Base-by-base conservation (phyloP, 2,113 vertebrate species). In the Canis aureus region DNA sequence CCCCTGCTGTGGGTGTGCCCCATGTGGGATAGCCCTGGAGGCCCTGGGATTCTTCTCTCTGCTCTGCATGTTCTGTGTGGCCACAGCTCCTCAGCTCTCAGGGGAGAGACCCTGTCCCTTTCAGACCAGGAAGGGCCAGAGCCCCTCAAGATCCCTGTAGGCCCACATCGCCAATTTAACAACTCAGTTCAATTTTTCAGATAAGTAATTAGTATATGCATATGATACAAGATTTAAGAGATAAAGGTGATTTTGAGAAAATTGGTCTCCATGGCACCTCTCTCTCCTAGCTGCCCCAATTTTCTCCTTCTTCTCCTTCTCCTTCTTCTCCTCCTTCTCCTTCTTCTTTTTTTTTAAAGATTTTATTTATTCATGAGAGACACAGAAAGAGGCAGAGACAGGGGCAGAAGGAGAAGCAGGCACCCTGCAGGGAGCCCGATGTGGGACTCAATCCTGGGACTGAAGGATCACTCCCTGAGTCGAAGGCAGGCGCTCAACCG, bases 281-380 rank as follows among this genome's bases (percentile, higher is more conserved):
- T 80, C 13, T 66, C 57, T n/a, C 49, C 79, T 49, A 66, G 64
- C 16, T 57, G 87, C 10, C 32, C 80, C 38, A n/a, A 11, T 85
- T 88, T 87, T 76, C 79, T 78, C 53, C 76, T 57, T 43, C 43
- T 6, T 43, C 38, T 43, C 5, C 5, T 43, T 43, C 43, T 43
- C 6, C 43, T 43, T 0, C 43, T 43, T 1, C 43, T 43, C 5
- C 43, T 43, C 0, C 7, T 43, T 1, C 43, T 43, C 43, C 43
- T 43, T 43, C 43, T 43, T 5, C 43, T 35, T 43, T 43, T 5
- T 43, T 43, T 43, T 43, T 43, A 43, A 43, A 43, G 43, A 43
- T 43, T 43, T 43, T 43, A 43, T 43, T 43, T 43, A 43, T 43
- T 43, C 43, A 43, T 43, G 43, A 6, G 43, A 43, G 43, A 43